Conservation (phyloP, 2,797 vertebrate species). For the Buphagus erythrorhynchus region DNA sequence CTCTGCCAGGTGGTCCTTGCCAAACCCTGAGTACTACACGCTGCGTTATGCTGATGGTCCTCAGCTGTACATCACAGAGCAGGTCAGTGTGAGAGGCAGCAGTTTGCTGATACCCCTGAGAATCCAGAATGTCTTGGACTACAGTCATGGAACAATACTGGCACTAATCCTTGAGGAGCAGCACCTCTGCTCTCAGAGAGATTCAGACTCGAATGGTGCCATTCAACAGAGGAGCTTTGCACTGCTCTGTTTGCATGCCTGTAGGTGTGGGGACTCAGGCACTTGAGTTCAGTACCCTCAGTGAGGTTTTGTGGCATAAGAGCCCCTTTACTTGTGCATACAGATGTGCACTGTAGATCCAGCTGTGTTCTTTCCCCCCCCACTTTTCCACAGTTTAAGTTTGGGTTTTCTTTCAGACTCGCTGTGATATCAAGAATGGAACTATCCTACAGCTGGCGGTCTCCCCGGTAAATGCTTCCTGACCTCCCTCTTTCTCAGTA, state of each 20-base stretch:
- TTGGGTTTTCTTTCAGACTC: conserved; percentile 82
- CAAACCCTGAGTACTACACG: conserved; percentile 94
- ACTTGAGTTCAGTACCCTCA: background rate
- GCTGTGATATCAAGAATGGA: conserved; percentile 96
- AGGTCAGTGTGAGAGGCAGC: conserved; percentile 78
- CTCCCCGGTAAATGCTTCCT: conserved; percentile 86
- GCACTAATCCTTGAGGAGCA: background rate
- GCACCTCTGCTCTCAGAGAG: background rate
- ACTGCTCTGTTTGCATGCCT: background rate
- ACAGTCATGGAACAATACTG: background rate
- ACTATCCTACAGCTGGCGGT: conserved; percentile 95
- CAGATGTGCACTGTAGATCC: background rate
- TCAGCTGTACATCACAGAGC: conserved; percentile 98
- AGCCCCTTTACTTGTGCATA: background rate
- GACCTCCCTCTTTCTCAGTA: background rate
- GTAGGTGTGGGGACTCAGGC: background rate
- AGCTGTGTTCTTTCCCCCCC: background rate
- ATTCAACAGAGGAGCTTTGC: background rate
- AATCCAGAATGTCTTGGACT: background rate
- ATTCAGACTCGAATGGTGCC: background rate
- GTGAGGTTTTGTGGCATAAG: background rate
- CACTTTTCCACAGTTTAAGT: background rate
- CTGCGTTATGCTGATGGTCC: conserved; percentile 95
- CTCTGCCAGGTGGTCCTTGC: conserved; percentile 89
- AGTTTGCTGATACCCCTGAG: background rate